Percentiles rank a stretch among this genome's conserved stretches.
These are phyloP conservation scores for Parelbella ahira DNA, from an alignment of 2,888 invertebrate genomes.

Conservation along the genomic window DNA sequence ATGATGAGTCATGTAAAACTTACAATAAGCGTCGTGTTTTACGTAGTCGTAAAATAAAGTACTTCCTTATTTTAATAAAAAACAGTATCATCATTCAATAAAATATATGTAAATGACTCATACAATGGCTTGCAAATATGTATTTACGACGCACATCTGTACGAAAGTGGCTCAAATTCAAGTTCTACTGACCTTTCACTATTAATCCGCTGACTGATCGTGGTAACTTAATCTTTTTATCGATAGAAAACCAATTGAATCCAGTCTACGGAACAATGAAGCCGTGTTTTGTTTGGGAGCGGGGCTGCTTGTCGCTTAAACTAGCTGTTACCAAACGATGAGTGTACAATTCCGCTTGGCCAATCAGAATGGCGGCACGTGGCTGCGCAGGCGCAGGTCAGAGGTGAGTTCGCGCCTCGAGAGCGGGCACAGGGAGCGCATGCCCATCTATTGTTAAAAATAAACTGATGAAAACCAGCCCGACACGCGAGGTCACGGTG, in stretches of 20 bases:
- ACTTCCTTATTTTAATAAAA: too few species aligned
- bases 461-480: slow-evolving; percentile 42
- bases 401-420: slow-evolving; percentile 57
- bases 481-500: slow-evolving; percentile 20
- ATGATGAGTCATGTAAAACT: too few species aligned
- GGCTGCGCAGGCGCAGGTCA: slow-evolving; percentile 55
- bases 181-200: slow-evolving; percentile 24
- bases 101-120: too few species aligned
- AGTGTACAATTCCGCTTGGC: slow-evolving; percentile 55
- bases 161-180: slow-evolving; percentile 21
- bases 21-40: too few species aligned
- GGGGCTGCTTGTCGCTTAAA: slow-evolving; percentile 38
- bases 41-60: slow-evolving; percentile 36
- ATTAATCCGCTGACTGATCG: slow-evolving; percentile 12
- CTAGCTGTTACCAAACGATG: slow-evolving; percentile 55
- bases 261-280: slow-evolving; percentile 32
- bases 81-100: too few species aligned
- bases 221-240: slow-evolving; percentile 19
- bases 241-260: slow-evolving; percentile 29
- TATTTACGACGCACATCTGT: slow-evolving; percentile 15
- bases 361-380: slow-evolving; percentile 71
- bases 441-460: slow-evolving; percentile 49
- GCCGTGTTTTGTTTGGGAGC: slow-evolving; percentile 38
- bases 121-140: slow-evolving; percentile 18
- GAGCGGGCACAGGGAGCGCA: slow-evolving; percentile 42